Conservation (phyloP, 2,797 vertebrate species). For the Peromyscus eremicus region DNA sequence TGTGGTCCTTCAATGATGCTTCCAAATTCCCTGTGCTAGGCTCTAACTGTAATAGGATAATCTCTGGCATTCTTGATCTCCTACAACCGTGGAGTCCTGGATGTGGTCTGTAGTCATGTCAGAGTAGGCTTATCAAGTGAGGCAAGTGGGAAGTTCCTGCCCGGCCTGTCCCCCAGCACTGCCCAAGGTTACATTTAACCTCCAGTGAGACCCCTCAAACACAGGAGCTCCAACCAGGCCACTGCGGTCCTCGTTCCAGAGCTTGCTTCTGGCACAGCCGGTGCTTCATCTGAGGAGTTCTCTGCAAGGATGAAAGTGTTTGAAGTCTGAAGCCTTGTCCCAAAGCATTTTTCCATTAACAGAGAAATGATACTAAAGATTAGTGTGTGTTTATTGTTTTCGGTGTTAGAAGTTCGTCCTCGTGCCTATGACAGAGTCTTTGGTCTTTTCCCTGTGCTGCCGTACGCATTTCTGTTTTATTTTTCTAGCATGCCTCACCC, state of each 20-base stretch:
- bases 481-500: slow-evolving; percentile 48
- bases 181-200: background rate
- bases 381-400: background rate
- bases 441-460: background rate
- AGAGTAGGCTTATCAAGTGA: background rate
- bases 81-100: background rate
- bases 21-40: background rate
- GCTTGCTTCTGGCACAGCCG: background rate
- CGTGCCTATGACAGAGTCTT: background rate
- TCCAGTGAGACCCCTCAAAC: background rate
- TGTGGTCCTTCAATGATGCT: background rate
- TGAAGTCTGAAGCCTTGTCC: background rate
- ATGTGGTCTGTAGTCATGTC: background rate
- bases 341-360: background rate
- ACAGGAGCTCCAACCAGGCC: background rate
- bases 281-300: background rate
- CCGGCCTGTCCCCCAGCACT: background rate
- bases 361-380: background rate
- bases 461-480: slow-evolving; percentile 17
- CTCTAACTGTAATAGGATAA: background rate
- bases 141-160: background rate
- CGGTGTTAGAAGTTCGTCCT: background rate
- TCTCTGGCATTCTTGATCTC: background rate
- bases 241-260: background rate
- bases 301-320: slow-evolving; percentile 27